Base-by-base conservation (phyloP, 2,113 vertebrate genomes). In the Laticauda laticaudata region DNA sequence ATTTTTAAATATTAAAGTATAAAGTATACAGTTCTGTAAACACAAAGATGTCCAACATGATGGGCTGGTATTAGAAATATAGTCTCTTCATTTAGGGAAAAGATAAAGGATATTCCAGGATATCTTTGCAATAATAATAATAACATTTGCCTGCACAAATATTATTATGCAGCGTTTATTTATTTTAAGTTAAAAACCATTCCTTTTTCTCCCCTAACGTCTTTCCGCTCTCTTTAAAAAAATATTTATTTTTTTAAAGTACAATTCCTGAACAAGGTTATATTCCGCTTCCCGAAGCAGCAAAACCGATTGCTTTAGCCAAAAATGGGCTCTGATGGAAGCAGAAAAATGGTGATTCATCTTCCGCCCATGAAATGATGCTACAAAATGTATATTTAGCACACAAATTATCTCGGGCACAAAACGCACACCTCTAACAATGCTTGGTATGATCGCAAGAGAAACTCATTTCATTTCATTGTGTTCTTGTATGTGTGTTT, bases 11-110 rank as follows among this genome's bases (percentile, higher is more conserved):
- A 81, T 81, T 81, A 81, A 81, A 43, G 75, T 81, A 81, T 81
- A 81, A 97, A 97, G 97, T 95, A 95, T 96, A 96, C 93, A 94
- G 86, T 97, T 93, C 94, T 98, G 98, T 98, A 98, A 98, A 98
- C 98, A 98, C 96, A 96, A 97, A 96, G 97, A 97, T 97, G 97
- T 97, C 96, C 94, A 87, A 97, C 0, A 97, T 11, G 96, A 97
- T 97, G 97, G 96, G 96, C 96, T 97, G 96, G 96, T 96, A 97
- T 96, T n/a, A 94, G 91, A 97, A 96, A 96, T 93, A 96, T 93
- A 14, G 87, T 97, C 97, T 97, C 96, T 96, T 93, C 88, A 95
- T 96, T 97, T 94, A 93, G 95, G 95, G 94, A 97, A 96, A 95
- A 61, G 64, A 94, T 92, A 96, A 97, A 94, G 54, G 54, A 51